phyloP scores from a whole-genome alignment of 1,140 invertebrate genomes.

The Archivesica marissinica region DNA sequence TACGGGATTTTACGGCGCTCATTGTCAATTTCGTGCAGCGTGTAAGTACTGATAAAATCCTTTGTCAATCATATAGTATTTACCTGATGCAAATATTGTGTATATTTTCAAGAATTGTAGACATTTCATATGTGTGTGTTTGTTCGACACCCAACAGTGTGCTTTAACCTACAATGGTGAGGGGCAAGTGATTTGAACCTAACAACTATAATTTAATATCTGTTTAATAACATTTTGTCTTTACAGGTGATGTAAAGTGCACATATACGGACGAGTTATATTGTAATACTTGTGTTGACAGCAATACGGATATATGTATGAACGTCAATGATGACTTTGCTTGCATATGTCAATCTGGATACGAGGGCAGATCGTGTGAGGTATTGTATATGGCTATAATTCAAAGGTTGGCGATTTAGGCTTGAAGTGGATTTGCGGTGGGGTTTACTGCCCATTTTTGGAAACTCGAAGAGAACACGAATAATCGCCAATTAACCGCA shows the following conservation, averaged over 20 bases:
- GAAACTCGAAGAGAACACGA: no score
- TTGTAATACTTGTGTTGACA: slow-evolving; percentile 20
- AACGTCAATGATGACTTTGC: slow-evolving; percentile 17
- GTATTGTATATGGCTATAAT: neutral
- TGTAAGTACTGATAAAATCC: slow-evolving; percentile 30
- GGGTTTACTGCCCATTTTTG: no score
- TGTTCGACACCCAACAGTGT: neutral
- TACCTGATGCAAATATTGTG: neutral
- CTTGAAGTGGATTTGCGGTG: no score
- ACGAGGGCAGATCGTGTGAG: slow-evolving; percentile 45
- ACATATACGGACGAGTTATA: neutral
- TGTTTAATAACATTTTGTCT: neutral
- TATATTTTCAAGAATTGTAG: neutral
- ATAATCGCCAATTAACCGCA: no score
- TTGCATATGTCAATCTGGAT: slow-evolving; percentile 11
- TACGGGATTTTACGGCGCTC: neutral
- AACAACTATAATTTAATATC: neutral
- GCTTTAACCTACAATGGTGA: neutral
- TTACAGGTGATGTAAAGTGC: neutral
- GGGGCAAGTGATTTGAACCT: neutral
- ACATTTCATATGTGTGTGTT: no score
- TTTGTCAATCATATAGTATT: neutral
- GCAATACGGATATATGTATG: slow-evolving; percentile 10
- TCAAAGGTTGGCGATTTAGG: neutral
- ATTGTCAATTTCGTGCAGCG: slow-evolving; percentile 24